Conservation (phyloP, 2,113 vertebrate genomes). For the Chinchilla lanigera region DNA sequence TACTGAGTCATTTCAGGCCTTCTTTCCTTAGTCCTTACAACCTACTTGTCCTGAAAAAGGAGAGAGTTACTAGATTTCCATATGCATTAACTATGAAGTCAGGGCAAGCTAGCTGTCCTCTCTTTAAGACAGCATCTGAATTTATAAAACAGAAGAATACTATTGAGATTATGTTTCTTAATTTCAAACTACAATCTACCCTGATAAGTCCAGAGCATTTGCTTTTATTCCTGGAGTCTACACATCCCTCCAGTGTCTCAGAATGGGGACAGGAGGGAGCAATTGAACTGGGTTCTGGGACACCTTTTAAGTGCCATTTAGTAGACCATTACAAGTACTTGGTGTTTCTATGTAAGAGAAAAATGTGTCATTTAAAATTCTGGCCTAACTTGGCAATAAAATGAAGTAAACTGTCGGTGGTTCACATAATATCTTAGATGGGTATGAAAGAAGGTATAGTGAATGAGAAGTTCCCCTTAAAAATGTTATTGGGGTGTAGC, state of each 20-base stretch:
- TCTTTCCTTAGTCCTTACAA: neutral
- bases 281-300: neutral
- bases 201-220: neutral
- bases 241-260: rapidly evolving
- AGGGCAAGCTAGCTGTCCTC: neutral
- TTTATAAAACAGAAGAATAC: neutral
- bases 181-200: neutral
- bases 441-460: neutral
- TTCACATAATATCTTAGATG: neutral
- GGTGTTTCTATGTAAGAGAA: neutral
- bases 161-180: neutral
- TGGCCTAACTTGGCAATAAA: neutral
- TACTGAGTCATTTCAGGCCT: neutral
- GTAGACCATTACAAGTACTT: rapidly evolving
- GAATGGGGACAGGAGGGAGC: too few relatives aligned
- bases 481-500: neutral
- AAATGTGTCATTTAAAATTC: neutral
- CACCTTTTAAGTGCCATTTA: too few relatives aligned
- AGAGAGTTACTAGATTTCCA: neutral
- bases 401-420: neutral
- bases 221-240: neutral
- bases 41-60: neutral
- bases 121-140: neutral
- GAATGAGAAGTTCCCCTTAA: neutral
- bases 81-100: neutral